Conservation (phyloP, 1,140 invertebrate genomes). For the Zaprionus gabonicus region DNA sequence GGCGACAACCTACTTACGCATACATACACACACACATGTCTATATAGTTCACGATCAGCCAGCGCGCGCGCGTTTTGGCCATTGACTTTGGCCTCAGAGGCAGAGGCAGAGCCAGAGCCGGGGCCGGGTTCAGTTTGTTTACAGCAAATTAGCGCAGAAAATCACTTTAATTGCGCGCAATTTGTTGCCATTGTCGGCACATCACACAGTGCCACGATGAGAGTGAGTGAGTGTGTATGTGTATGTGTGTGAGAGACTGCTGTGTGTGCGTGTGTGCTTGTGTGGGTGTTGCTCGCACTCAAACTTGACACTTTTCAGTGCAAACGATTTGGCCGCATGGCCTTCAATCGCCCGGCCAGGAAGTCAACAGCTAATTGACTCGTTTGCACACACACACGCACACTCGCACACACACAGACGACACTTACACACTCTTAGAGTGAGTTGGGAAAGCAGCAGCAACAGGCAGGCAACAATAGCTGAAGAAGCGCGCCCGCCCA, state of each 20-base stretch:
- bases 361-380: conserved; percentile 37
- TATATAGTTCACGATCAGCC: conserved; percentile 9
- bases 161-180: conserved; percentile 72
- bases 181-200: conserved; percentile 27
- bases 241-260: neutral
- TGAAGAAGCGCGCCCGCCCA: conserved; percentile 18
- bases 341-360: conserved; percentile 37
- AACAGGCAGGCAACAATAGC: conserved; percentile 12
- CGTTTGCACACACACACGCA: conserved; percentile 10
- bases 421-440: neutral
- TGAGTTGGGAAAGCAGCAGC: conserved; percentile 13
- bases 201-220: neutral
- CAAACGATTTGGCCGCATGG: conserved; percentile 14
- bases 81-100: conserved; percentile 43
- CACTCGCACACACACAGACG: neutral
- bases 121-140: conserved; percentile 38
- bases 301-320: conserved; percentile 40
- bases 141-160: conserved; percentile 76
- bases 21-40: neutral
- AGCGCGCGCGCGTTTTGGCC: conserved; percentile 15
- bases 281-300: conserved; percentile 25
- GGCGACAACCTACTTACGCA: conserved; percentile 22
- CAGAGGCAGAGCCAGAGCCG: neutral
- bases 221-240: neutral
- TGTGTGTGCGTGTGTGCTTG: neutral